Evolutionary conservation across 2,888 invertebrate genomes (phyloP), one percentile per base, ranked within the genome.

Genomic region (Cheilosia pagana): DNA sequence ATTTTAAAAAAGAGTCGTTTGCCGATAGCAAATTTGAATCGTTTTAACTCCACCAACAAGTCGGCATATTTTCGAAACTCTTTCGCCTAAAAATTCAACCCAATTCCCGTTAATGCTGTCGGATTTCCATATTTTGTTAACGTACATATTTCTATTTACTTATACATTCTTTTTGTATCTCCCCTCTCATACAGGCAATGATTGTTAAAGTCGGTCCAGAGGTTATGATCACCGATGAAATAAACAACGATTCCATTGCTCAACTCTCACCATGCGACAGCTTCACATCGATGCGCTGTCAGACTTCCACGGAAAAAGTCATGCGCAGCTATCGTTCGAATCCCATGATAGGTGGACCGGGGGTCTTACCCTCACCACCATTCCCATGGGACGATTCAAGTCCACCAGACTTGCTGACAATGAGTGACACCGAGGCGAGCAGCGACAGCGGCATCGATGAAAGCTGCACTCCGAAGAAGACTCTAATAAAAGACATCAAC

Each of bases 391-490:
- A 91, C 16, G 90, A 90, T 19, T 89, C 89, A 0, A 87, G 88
- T 87, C 90, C 91, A 4, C 90, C 90, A 25, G 90, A 88, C 2
- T 21, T 90, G 45, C 89, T 89, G 1, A 81, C 87, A 48, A 77
- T 89, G 57, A 89, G 88, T 83, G 90, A 90, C 59, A 88, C 89
- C 3, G 91, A 91, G 83, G 88, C 90, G 16, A 88, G 87, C 77
- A 90, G 89, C 81, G 91, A 91, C 76, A 90, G 90, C 62, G 91
- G 90, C 85, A 89, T 91, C 45, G 91, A 91, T 79, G 91, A 91
- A 21, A 89, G 86, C 72, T 88, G 87, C 74, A 74, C 60, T 8
- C 50, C 53, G 12, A 52, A 48, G 10, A 63, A 68, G 21, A 53
- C 19, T 0, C 41, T 50, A 12, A 48, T 88, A 45, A 79, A 60